Conservation (phyloP, 2,888 invertebrate species). For the Leptinotarsa peninsularis region DNA sequence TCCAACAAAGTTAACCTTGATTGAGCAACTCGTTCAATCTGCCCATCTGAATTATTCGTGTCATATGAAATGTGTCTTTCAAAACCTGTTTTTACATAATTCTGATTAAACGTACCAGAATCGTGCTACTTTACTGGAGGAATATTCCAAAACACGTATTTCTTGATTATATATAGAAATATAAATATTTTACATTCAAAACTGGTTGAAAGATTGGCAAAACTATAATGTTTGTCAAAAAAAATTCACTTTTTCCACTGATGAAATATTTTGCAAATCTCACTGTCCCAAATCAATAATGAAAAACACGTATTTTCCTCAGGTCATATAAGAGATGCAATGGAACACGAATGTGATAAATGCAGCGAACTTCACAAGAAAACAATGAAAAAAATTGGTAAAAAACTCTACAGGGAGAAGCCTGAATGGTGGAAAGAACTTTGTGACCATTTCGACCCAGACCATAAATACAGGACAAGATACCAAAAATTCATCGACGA, state of each 20-base stretch:
- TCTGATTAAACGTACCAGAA: background rate
- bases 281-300: too few species aligned
- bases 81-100: background rate
- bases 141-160: background rate
- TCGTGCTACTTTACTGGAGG: background rate
- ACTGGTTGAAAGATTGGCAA: too few species aligned
- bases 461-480: constrained; percentile 72
- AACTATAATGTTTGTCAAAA: too few species aligned
- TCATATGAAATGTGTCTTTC: background rate
- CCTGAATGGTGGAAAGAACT: constrained; percentile 73
- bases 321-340: constrained; percentile 77
- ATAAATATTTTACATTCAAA: background rate
- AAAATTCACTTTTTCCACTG: too few species aligned
- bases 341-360: constrained; percentile 73
- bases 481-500: constrained; percentile 66
- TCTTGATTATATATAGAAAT: background rate
- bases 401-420: constrained; percentile 74
- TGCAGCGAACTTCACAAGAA: constrained; percentile 75
- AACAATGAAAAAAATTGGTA: constrained; percentile 73
- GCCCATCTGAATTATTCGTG: too few species aligned
- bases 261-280: too few species aligned
- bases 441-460: constrained; percentile 75
- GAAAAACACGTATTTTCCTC: constrained; percentile 52
- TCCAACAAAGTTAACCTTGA: background rate
- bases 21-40: background rate